A percentile compares a stretch with the other conserved stretches of the same genome.
These are phyloP conservation scores for Microplitis demolitor DNA, from an alignment of 1,140 invertebrate species.

Conservation along the genomic window DNA sequence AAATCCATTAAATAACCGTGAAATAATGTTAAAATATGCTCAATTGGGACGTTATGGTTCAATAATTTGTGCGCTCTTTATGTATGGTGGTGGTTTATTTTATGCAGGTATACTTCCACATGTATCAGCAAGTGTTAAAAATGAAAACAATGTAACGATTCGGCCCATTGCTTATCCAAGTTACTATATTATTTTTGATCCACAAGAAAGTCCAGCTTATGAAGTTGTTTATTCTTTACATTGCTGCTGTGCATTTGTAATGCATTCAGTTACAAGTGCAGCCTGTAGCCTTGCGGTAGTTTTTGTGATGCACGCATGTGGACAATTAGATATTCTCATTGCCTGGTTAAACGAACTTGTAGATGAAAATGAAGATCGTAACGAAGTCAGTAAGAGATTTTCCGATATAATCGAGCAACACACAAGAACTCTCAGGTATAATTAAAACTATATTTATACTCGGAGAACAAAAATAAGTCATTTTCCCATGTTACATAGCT, in stretches of 20 bases:
- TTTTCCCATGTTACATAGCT: neutral
- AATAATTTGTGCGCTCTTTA: conserved; percentile 36
- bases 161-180: conserved; percentile 36
- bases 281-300: conserved; percentile 38
- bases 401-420: conserved; percentile 14
- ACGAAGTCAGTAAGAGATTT: conserved; percentile 7
- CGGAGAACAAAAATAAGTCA: neutral
- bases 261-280: conserved; percentile 35
- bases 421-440: conserved; percentile 24
- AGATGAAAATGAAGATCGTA: neutral
- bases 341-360: conserved; percentile 23
- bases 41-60: conserved; percentile 34
- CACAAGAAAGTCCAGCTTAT: conserved; percentile 35
- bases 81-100: conserved; percentile 43
- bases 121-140: conserved; percentile 22
- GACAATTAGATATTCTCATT: conserved; percentile 28
- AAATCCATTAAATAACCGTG: conserved; percentile 6
- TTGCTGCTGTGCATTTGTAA: conserved; percentile 33
- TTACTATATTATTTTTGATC: conserved; percentile 38
- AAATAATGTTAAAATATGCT: conserved; percentile 35
- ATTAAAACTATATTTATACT: neutral
- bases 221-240: conserved; percentile 40
- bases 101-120: conserved; percentile 41
- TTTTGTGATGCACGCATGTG: conserved; percentile 38
- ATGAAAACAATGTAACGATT: conserved; percentile 11